A percentile compares a stretch with the other conserved stretches of the same genome.
Conservation (phyloP, 1,140 invertebrate species). For the Tribolium castaneum region DNA sequence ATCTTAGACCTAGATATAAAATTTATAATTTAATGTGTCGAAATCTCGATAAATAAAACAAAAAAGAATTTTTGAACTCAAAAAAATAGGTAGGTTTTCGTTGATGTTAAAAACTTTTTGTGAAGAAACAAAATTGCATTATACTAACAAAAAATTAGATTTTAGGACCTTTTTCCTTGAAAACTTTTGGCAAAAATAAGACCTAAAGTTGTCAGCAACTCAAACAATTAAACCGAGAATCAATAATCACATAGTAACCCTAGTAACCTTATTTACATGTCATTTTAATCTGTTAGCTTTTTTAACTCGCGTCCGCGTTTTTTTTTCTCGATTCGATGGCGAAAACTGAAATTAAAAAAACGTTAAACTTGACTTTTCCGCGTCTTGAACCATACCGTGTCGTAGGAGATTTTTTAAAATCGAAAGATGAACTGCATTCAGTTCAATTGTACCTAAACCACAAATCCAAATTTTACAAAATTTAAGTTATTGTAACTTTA, state of each 20-base stretch:
- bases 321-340: background rate
- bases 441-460: background rate
- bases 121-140: no score
- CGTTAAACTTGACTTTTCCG: background rate
- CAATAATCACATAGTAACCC: background rate
- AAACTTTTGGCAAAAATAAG: no score
- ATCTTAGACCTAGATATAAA: no score
- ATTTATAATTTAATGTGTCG: no score
- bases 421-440: background rate
- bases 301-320: background rate
- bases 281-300: background rate
- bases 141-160: no score
- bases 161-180: no score
- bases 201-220: no score
- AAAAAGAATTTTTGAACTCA: no score
- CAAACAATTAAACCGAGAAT: background rate
- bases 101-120: no score
- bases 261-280: background rate
- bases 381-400: background rate
- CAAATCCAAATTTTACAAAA: background rate
- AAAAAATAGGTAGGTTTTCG: no score
- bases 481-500: background rate
- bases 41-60: no score
- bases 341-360: background rate
- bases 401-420: background rate